Conservation (phyloP, 1,140 invertebrate genomes). For the Vollenhovia emeryi region DNA sequence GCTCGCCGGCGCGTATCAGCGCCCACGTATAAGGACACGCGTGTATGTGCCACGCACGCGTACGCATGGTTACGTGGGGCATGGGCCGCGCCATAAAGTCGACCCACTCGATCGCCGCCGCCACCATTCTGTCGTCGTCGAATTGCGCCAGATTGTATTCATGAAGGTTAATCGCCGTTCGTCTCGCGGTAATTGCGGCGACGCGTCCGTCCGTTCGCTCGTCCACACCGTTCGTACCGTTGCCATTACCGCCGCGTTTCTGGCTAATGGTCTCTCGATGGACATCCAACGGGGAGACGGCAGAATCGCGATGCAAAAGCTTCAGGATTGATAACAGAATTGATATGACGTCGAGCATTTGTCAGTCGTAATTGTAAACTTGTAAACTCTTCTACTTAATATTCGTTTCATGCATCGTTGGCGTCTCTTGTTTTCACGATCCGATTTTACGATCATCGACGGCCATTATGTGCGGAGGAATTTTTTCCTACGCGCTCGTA, state of each 20-base stretch:
- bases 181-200: constrained; percentile 41
- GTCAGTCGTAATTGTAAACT: background rate
- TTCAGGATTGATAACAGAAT: background rate
- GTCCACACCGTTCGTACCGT: background rate
- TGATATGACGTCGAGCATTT: background rate
- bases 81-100: constrained; percentile 70
- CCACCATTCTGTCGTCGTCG: constrained; percentile 52
- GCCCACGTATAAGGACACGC: constrained; percentile 65
- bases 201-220: constrained; percentile 8
- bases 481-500: constrained; percentile 5
- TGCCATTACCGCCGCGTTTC: background rate
- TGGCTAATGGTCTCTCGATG: constrained; percentile 1
- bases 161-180: constrained; percentile 59
- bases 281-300: background rate
- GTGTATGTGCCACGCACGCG: constrained; percentile 60
- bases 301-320: background rate
- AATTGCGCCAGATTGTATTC: constrained; percentile 56
- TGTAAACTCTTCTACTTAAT: too few species aligned
- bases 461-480: constrained; percentile 1
- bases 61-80: constrained; percentile 30
- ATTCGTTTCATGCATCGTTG: background rate
- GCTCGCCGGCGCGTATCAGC: constrained; percentile 71
- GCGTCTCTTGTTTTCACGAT: constrained; percentile 34
- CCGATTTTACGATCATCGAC: constrained; percentile 44
- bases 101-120: constrained; percentile 64